Conservation (phyloP, 2,888 invertebrate genomes). For the Odontomyia ornata region DNA sequence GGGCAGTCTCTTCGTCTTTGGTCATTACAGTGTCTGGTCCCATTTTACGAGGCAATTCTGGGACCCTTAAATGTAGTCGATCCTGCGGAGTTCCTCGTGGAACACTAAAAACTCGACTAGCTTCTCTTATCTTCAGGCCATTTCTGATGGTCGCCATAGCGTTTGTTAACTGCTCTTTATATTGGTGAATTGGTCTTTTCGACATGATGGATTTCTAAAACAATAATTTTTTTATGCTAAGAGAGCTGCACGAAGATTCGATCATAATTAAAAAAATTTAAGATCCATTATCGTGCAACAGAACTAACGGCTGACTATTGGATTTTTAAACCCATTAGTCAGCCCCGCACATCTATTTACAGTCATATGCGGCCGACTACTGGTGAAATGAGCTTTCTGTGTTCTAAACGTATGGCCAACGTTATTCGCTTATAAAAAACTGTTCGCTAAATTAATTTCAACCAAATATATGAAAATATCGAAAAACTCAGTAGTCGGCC, state of each 20-base stretch:
- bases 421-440: neutral
- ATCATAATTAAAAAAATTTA: neutral
- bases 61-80: neutral
- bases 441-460: neutral
- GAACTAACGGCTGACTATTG: too few species aligned
- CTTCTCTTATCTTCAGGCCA: neutral
- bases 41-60: too few species aligned
- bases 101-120: neutral
- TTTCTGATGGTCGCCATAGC: neutral
- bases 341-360: neutral
- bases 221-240: neutral
- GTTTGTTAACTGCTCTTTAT: neutral
- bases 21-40: too few species aligned
- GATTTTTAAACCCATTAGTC: neutral
- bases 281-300: neutral
- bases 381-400: neutral
- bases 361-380: too few species aligned
- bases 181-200: too few species aligned
- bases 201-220: too few species aligned
- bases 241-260: neutral
- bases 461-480: neutral
- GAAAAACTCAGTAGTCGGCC: neutral
- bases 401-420: neutral
- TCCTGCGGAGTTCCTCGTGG: neutral
- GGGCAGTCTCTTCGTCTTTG: neutral